These are phyloP conservation scores for Paralichthys olivaceus DNA, from an alignment of 2,113 vertebrate genomes.

Conservation along the genomic window DNA sequence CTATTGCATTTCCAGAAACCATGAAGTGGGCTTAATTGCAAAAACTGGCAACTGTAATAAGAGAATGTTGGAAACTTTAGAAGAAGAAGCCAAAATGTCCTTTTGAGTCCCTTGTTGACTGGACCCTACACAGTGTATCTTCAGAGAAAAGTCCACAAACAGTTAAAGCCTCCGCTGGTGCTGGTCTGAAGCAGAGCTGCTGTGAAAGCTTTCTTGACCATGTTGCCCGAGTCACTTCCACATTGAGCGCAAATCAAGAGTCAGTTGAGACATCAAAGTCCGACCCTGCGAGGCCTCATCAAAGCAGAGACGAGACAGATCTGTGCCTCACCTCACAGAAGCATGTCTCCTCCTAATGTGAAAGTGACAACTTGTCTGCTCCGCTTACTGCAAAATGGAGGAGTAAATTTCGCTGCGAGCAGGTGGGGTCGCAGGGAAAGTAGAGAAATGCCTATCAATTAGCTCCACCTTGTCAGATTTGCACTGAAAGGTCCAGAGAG, in stretches of 20 bases:
- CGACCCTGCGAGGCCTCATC: constrained; percentile 13
- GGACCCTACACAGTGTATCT: too few species aligned
- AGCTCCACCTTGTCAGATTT: constrained; percentile 43
- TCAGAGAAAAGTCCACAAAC: too few species aligned
- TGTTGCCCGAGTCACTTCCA: neutral
- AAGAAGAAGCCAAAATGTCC: too few species aligned
- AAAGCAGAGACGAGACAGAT: constrained; percentile 37
- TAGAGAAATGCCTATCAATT: constrained; percentile 42
- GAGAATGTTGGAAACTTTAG: too few species aligned
- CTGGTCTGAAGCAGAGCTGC: too few species aligned
- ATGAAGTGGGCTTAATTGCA: neutral
- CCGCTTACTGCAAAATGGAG: too few species aligned
- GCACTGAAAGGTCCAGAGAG: constrained; percentile 1
- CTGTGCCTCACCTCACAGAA: constrained; percentile 9
- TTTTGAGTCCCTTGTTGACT: too few species aligned
- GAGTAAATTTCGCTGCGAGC: too few species aligned
- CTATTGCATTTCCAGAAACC: neutral
- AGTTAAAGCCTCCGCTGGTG: too few species aligned
- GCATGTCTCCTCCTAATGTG: constrained; percentile 40
- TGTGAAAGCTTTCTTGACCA: too few species aligned
- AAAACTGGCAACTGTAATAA: too few species aligned
- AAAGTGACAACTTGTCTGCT: constrained; percentile 20
- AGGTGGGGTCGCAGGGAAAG: constrained; percentile 25
- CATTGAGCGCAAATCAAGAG: constrained; percentile 10
- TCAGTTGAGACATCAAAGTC: constrained; percentile 33